Evolutionary conservation across 2,888 invertebrate species (phyloP).

Genomic region (Ichneumoninae sp.): DNA sequence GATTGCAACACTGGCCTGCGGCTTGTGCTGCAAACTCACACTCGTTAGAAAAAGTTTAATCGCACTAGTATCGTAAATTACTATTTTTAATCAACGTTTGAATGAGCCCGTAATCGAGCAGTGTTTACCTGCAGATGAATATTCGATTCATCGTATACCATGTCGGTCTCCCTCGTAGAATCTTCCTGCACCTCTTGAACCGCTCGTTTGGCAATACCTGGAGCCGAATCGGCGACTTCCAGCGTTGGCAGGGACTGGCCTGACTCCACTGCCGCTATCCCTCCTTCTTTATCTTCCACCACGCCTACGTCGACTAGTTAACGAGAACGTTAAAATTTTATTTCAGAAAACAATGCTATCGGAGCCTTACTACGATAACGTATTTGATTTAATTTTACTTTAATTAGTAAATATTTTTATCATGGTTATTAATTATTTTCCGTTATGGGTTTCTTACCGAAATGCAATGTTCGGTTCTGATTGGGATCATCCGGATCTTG

Average conservation of each 20-base stretch:
- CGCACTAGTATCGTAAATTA: no score
- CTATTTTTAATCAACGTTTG: not conserved
- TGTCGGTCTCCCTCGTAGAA: conserved; percentile 72
- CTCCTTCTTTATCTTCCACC: conserved; percentile 74
- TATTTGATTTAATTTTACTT: not conserved
- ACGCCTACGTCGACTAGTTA: conserved; percentile 76
- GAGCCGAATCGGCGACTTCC: conserved; percentile 70
- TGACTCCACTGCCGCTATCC: conserved; percentile 56
- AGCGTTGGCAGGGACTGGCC: conserved; percentile 75
- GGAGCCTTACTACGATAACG: not conserved
- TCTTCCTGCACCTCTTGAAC: conserved; percentile 64
- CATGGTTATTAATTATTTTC: not conserved
- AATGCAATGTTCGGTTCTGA: conserved; percentile 82
- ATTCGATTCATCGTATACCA: conserved; percentile 77
- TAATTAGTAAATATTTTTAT: not conserved
- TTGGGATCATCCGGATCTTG: conserved; percentile 84
- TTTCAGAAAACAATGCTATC: not conserved
- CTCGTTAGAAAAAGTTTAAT: no score
- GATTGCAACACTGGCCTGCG: no score
- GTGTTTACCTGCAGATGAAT: conserved; percentile 79
- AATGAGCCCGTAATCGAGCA: not conserved
- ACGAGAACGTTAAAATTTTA: conserved; percentile 6
- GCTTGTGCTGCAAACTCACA: no score
- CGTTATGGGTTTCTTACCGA: conserved; percentile 71
- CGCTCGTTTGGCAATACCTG: conserved; percentile 67